Base-by-base conservation (phyloP, 2,797 vertebrate genomes). In the Euthynnus affinis region DNA sequence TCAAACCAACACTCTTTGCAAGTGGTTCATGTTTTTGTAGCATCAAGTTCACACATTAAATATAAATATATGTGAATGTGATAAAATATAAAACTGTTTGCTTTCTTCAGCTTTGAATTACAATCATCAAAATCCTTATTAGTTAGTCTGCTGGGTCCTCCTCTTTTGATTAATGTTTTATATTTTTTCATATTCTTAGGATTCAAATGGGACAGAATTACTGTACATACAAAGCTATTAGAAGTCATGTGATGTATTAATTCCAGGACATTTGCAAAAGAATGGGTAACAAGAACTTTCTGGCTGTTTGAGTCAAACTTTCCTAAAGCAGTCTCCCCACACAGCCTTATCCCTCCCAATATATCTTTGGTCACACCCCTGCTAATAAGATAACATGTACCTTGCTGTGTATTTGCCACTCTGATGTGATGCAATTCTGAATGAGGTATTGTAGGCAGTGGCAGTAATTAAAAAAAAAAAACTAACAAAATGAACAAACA, bases 401-500 rank as follows among this genome's bases (percentile, higher is more conserved):
- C 32, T 29, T 23, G 29, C 62, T 48, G 27, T 55, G 46, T 40
- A 42, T 74, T 60, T 29, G 23, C 34, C 5, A 10, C 34, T 71
- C 12, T 55, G 17, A 65, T 71, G 68, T 63, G 22, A 63, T 63
- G 32, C 23, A 73, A 57, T 4, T 64, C 52, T 74, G 42, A 81
- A 62, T 75, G 44, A 83, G 57, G 49, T 37, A 60, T 61, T 81
- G 40, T 42, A 40, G 13, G 18, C 56, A 59, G 57, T 4, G 18
- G 23, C 53, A 29, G 76, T 86, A 90, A 88, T 88, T 83, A 13
- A 42, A 42, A 75, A 42, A 42, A 75, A 87, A 84, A 80, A 68
- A 57, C 20, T 32, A 57, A 62, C 83, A 77, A 76, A 82, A 83
- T 13, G 32, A 64, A 82, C 66, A 89, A 89, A 89, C 81, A 89